Conservation (phyloP, 2,797 vertebrate genomes). For the Leptoclinus maculatus region DNA sequence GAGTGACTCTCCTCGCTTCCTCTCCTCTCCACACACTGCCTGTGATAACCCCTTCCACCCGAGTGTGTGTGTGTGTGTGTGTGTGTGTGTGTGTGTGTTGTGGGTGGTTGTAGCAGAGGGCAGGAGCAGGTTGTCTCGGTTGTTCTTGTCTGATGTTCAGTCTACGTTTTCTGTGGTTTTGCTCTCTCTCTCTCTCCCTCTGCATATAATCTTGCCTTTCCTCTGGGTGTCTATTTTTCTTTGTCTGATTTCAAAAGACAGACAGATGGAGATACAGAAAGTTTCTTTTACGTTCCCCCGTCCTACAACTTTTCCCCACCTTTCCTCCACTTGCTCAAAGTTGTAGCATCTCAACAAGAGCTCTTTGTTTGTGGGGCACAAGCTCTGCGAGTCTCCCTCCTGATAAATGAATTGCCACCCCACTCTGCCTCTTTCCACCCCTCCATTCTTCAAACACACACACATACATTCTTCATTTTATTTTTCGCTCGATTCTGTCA, state of each 20-base stretch:
- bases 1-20: constrained; percentile 35
- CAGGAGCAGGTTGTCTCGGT: constrained; percentile 44
- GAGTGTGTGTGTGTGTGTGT: constrained; percentile 9
- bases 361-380: constrained; percentile 26
- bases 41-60: constrained; percentile 43
- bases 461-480: constrained; percentile 46
- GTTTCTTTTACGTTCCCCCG: neutral
- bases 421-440: constrained; percentile 41
- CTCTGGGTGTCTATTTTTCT: neutral
- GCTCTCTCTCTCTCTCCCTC: neutral
- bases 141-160: constrained; percentile 31
- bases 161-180: constrained; percentile 6
- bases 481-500: constrained; percentile 61
- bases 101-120: constrained; percentile 37
- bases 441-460: constrained; percentile 47
- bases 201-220: constrained; percentile 10
- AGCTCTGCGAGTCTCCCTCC: constrained; percentile 26
- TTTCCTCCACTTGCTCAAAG: constrained; percentile 15
- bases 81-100: constrained; percentile 14
- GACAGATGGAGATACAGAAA: constrained; percentile 20
- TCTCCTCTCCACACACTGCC: constrained; percentile 51
- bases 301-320: neutral
- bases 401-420: constrained; percentile 65
- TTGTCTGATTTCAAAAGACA: constrained; percentile 32
- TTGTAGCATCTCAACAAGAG: constrained; percentile 31